Base-by-base conservation (phyloP, 2,113 vertebrate genomes). In the Okapia johnstoni region DNA sequence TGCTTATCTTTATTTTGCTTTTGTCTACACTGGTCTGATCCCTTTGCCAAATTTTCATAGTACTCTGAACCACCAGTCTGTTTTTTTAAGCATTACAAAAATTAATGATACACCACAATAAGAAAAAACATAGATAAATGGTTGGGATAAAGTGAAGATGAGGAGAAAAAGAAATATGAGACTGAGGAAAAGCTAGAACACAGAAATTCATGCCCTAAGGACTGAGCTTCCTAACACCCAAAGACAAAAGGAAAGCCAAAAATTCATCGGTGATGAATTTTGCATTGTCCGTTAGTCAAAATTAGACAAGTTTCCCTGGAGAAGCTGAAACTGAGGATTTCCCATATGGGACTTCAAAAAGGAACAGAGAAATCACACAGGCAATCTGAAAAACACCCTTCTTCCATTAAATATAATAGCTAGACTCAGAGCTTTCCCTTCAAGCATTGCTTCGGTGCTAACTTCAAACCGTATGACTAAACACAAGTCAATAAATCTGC, bases 221-320 rank as follows among this genome's bases (percentile, higher is more conserved):
- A 50, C 86, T 73, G 70, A 86, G 83, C 89, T 91, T 96, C 94
- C 89, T 43, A 83, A 87, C 83, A 93, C 93, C 83, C 89, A 77
- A 54, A 87, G 95, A 81, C 85, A 94, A 93, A 77, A 85, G 36
- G 79, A 54, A 96, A 97, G 61, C 5, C 19, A 73, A 73, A 40
- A 70, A 40, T 70, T 21, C 63, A 76, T 15, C 6, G 5, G 48
- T 58, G 70, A 61, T n/a, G 88, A 33, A 66, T 43, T 83, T 88
- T 84, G n/a, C 52, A 33, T 43, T 60, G 84, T 85, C 52, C 63
- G 1, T 30, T 57, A 89, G 52, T 94, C 50, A 94, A 88, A 96
- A 85, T 95, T 54, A 77, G 50, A 87, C 26, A 91, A 76, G 57
- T 90, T 96, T 91, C 89, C 87, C 52, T 36, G 52, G 86, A 97